A percentile compares a stretch with the other conserved stretches of the same genome.
Conservation (phyloP, 2,113 vertebrate genomes). For the Dasyprocta punctata region DNA sequence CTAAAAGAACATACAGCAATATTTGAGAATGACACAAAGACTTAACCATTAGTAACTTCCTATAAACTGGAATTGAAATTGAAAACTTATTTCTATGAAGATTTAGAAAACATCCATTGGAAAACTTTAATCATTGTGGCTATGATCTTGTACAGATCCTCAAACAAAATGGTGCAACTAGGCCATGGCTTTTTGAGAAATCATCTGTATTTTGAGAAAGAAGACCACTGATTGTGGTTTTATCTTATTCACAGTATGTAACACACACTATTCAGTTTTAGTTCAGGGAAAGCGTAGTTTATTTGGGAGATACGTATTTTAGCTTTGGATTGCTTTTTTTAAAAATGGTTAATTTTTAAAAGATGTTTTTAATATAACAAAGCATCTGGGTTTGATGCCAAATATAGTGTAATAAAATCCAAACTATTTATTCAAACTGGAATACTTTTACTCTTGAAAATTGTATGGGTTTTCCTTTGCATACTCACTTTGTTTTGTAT, state of each 20-base stretch:
- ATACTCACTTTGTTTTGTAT: conserved; percentile 11
- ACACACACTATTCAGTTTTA: neutral
- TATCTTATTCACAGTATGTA: neutral
- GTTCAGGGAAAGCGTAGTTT: neutral
- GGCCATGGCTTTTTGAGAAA: neutral
- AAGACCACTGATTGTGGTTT: neutral
- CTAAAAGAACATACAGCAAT: neutral
- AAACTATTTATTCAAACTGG: conserved; percentile 48
- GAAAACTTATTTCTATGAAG: conserved; percentile 31
- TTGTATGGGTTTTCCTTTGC: conserved; percentile 20
- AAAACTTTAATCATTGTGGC: conserved; percentile 62
- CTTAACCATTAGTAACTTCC: neutral
- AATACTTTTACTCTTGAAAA: conserved; percentile 42
- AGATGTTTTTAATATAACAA: conserved; percentile 30
- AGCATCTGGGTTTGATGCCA: conserved; percentile 38
- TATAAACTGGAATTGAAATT: conserved; percentile 11
- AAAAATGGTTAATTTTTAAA: neutral
- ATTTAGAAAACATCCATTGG: conserved; percentile 45
- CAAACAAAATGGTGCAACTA: neutral
- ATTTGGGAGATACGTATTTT: neutral
- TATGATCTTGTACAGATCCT: neutral
- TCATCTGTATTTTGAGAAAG: neutral
- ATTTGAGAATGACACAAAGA: conserved; percentile 3
- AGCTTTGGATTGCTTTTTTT: neutral
- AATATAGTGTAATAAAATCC: neutral